Evolutionary conservation across 1,140 invertebrate species (phyloP).

Genomic region (Solen grandis): DNA sequence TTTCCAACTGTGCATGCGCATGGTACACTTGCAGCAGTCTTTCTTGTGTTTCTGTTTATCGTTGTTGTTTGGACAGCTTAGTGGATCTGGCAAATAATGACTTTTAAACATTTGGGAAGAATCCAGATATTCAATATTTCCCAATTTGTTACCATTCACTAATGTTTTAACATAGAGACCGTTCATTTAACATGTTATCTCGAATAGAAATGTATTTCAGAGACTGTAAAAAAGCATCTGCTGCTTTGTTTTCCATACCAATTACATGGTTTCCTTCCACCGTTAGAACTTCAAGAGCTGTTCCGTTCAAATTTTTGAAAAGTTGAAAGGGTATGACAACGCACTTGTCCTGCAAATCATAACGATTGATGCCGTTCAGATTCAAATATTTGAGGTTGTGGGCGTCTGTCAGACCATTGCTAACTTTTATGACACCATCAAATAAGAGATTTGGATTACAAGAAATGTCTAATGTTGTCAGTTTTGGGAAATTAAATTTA

Average conservation of each 20-base stretch:
- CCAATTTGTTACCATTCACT: neutral
- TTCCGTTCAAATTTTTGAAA: neutral
- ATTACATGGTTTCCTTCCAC: slow-evolving; percentile 7
- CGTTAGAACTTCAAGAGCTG: neutral
- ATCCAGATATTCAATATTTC: slow-evolving; percentile 8
- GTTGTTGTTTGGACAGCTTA: no score
- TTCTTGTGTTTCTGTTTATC: no score
- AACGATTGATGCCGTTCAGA: neutral
- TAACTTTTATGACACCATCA: slow-evolving; percentile 1
- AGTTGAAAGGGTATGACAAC: neutral
- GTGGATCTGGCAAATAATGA: no score
- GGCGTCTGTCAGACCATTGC: neutral
- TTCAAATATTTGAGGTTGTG: neutral
- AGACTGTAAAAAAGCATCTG: neutral
- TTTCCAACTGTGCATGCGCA: no score
- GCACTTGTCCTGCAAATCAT: neutral
- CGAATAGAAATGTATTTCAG: slow-evolving; percentile 4
- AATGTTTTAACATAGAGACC: neutral
- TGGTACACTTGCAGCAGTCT: no score
- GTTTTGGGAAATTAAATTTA: neutral
- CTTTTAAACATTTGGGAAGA: slow-evolving; percentile 20
- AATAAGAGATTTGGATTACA: neutral
- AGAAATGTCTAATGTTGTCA: neutral
- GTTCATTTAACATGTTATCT: slow-evolving; percentile 24
- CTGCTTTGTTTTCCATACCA: neutral